A percentile compares a stretch with the other conserved stretches of the same genome.
phyloP scores from a whole-genome alignment of 2,113 vertebrate species.

The Pholis gunnellus region DNA sequence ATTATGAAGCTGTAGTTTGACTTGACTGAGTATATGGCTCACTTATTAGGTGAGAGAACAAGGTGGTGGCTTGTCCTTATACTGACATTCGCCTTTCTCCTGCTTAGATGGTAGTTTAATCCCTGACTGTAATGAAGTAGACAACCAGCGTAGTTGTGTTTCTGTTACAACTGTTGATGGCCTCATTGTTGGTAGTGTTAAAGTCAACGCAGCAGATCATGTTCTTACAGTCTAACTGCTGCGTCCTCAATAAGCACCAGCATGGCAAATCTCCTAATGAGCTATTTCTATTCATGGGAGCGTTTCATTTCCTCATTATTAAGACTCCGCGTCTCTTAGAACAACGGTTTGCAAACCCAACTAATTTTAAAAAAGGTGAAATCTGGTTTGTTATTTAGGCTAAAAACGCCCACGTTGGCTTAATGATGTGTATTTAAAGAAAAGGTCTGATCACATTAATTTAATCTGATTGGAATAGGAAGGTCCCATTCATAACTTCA shows the following conservation, averaged over 20 bases:
- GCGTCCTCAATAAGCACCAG: slow-evolving; percentile 45
- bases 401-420: not conserved
- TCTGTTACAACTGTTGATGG: slow-evolving; percentile 72
- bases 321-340: not conserved
- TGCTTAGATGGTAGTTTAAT: slow-evolving; percentile 21
- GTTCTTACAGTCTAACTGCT: slow-evolving; percentile 32
- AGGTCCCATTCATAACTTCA: not conserved
- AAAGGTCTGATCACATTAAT: not conserved
- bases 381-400: not conserved
- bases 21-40: slow-evolving; percentile 41
- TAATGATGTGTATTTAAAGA: not conserved
- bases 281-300: slow-evolving; percentile 40
- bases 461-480: not conserved
- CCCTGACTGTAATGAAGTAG: not conserved
- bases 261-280: slow-evolving; percentile 59
- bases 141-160: slow-evolving; percentile 20
- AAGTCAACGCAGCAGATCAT: slow-evolving; percentile 48
- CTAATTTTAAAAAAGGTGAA: not conserved
- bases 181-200: slow-evolving; percentile 36
- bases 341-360: not conserved
- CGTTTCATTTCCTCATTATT: slow-evolving; percentile 35
- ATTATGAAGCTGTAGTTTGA: slow-evolving; percentile 41
- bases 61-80: slow-evolving; percentile 63
- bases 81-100: not conserved
- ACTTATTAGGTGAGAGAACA: slow-evolving; percentile 47